These are phyloP conservation scores for Drosophila atripex DNA, from an alignment of 2,888 invertebrate species.

Conservation along the genomic window DNA sequence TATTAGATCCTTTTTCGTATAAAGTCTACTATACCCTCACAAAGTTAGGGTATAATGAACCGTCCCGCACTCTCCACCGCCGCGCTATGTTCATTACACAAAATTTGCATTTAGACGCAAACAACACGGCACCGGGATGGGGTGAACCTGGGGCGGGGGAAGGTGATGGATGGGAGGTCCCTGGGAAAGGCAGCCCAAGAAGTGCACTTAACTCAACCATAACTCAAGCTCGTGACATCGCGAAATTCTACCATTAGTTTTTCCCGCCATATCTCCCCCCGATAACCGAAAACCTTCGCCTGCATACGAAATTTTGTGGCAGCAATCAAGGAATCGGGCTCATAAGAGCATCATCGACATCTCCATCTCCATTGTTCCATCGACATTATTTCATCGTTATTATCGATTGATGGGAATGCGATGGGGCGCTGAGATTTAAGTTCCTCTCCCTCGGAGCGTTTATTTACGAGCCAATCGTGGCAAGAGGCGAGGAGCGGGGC, in stretches of 20 bases:
- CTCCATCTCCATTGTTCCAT: conserved; percentile 32
- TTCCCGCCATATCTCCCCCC: conserved; percentile 8
- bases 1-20: background rate
- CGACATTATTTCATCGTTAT: conserved; percentile 31
- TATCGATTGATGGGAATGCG: conserved; percentile 29
- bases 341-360: conserved; percentile 39
- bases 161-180: conserved; percentile 3
- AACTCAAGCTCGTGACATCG: conserved; percentile 68
- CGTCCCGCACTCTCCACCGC: conserved; percentile 31
- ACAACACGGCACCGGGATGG: conserved; percentile 11
- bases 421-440: conserved; percentile 56
- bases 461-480: conserved; percentile 56
- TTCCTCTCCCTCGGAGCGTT: conserved; percentile 45
- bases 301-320: conserved; percentile 63
- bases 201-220: conserved; percentile 80
- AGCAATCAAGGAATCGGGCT: conserved; percentile 11
- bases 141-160: background rate
- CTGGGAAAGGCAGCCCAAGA: conserved; percentile 38
- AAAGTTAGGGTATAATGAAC: conserved; percentile 35
- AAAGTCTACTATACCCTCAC: background rate
- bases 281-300: conserved; percentile 23
- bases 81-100: conserved; percentile 67
- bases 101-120: conserved; percentile 73
- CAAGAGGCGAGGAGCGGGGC: background rate
- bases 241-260: conserved; percentile 71